These are phyloP conservation scores for Heptranchias perlo DNA, from an alignment of 2,113 vertebrate genomes.

Conservation along the genomic window DNA sequence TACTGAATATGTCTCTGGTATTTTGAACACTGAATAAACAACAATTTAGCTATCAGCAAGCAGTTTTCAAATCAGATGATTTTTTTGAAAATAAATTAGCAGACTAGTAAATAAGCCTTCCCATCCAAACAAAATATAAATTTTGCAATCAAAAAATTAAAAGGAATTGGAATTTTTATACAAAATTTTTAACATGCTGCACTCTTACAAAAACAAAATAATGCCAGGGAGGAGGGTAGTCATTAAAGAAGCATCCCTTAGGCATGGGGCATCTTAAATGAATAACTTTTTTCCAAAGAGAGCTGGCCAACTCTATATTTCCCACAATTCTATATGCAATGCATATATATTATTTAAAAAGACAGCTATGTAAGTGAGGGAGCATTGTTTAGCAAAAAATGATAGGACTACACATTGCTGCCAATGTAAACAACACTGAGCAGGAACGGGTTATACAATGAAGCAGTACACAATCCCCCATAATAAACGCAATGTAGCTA, in stretches of 20 bases:
- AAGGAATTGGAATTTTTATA: neutral
- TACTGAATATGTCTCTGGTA: neutral
- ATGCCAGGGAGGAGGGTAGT: neutral
- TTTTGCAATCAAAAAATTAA: neutral
- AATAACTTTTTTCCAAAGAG: neutral
- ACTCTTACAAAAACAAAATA: neutral
- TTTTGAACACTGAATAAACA: neutral
- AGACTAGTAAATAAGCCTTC: neutral
- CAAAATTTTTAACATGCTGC: neutral
- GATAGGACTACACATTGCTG: neutral
- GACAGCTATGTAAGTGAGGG: neutral
- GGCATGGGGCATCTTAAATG: neutral
- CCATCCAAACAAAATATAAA: neutral
- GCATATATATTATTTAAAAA: neutral
- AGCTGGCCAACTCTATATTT: neutral
- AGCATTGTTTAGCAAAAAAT: neutral
- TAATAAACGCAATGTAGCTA: neutral
- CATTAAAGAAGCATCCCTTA: neutral
- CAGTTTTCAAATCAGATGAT: neutral
- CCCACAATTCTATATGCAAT: neutral
- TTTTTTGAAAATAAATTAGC: neutral
- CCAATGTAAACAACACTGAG: neutral
- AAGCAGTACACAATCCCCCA: neutral
- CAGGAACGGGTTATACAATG: neutral
- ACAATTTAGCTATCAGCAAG: neutral